These are phyloP conservation scores for Perccottus glenii DNA, from an alignment of 2,113 vertebrate species.

Conservation along the genomic window DNA sequence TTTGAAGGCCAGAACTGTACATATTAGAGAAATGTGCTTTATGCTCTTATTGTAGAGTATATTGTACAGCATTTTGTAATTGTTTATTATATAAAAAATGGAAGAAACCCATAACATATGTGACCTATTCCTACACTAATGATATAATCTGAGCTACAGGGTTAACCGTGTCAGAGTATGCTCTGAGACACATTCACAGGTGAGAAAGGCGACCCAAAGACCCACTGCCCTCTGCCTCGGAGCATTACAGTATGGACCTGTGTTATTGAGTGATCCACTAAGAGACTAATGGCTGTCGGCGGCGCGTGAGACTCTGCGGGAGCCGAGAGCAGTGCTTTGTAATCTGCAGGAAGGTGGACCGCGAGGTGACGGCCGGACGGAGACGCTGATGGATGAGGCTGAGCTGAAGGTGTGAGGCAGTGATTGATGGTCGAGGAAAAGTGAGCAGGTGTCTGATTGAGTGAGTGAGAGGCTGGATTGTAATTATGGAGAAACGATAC, in stretches of 20 bases:
- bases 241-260: background rate
- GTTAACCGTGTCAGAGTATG: too few relatives aligned
- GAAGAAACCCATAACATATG: too few relatives aligned
- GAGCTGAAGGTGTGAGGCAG: conserved; percentile 20
- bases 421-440: conserved; percentile 32
- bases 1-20: too few relatives aligned
- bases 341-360: conserved; percentile 27
- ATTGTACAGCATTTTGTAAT: too few relatives aligned
- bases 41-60: too few relatives aligned
- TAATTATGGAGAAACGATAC: background rate
- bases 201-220: too few relatives aligned
- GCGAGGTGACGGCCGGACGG: conserved; percentile 19
- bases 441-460: conserved; percentile 13
- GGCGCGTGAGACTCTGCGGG: background rate
- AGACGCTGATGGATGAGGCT: conserved; percentile 41
- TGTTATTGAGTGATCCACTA: background rate
- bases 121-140: too few relatives aligned
- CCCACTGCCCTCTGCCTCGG: background rate
- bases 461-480: conserved; percentile 14
- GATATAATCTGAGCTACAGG: too few relatives aligned
- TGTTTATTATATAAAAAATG: too few relatives aligned
- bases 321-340: conserved; percentile 2
- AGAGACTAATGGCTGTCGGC: conserved; percentile 15
- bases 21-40: too few relatives aligned
- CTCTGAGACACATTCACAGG: too few relatives aligned